A percentile compares a stretch with the other conserved stretches of the same genome.
phyloP scores from a whole-genome alignment of 2,113 vertebrate species.

The Pseudorhombus dupliciocellatus region DNA sequence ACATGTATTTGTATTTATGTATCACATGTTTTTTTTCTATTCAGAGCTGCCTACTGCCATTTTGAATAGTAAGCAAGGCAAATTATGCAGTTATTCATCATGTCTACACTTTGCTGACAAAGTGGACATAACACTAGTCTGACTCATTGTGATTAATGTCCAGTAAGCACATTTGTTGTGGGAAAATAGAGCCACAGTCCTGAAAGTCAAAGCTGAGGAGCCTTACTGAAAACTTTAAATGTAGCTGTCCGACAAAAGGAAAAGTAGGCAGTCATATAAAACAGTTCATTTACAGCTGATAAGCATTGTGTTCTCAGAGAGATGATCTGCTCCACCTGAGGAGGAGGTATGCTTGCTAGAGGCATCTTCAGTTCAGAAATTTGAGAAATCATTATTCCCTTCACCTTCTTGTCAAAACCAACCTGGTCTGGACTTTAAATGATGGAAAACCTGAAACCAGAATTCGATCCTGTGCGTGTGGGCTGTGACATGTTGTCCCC shows the following conservation, averaged over 20 bases:
- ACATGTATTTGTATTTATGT: conserved; percentile 20
- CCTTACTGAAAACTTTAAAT: not conserved
- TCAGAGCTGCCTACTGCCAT: conserved; percentile 36
- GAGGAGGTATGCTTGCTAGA: not conserved
- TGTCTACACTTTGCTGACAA: conserved; percentile 22
- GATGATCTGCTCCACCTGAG: no score
- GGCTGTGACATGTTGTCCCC: not conserved
- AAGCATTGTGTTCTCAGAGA: conserved; percentile 1
- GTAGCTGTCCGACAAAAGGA: not conserved
- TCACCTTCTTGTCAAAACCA: not conserved
- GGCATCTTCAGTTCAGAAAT: not conserved
- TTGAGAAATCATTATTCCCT: no score
- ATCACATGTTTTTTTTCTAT: conserved; percentile 12
- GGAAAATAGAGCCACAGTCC: not conserved
- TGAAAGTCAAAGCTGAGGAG: conserved; percentile 16
- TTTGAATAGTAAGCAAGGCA: conserved; percentile 9
- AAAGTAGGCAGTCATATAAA: not conserved
- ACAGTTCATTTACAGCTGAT: conserved; percentile 4
- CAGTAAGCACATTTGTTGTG: conserved; percentile 16
- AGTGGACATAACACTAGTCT: conserved; percentile 12
- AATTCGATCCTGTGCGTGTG: not conserved
- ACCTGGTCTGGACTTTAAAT: not conserved
- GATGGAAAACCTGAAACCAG: not conserved
- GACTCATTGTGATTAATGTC: not conserved
- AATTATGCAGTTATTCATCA: conserved; percentile 28